These are phyloP conservation scores for Drosophila lini DNA, from an alignment of 1,140 invertebrate genomes.

Conservation along the genomic window DNA sequence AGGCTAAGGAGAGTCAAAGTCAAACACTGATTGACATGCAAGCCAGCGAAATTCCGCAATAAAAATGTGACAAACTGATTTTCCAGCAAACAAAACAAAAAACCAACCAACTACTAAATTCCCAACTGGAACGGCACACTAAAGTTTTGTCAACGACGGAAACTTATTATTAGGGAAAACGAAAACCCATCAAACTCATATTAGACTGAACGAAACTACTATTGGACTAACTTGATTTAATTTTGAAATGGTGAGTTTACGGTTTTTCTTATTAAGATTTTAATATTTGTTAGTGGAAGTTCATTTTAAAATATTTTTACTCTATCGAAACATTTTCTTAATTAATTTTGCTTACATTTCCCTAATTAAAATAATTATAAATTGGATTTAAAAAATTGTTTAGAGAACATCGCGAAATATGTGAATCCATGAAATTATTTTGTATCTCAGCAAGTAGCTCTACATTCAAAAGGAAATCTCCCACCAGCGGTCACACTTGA, in stretches of 20 bases:
- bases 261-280: not conserved
- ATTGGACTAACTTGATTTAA: constrained; percentile 57
- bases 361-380: no score
- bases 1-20: constrained; percentile 19
- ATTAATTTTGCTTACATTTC: no score
- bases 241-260: constrained; percentile 62
- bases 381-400: not conserved
- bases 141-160: constrained; percentile 28
- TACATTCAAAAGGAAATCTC: not conserved
- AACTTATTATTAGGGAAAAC: constrained; percentile 12
- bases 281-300: no score
- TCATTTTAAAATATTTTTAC: no score
- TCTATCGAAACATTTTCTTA: no score
- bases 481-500: not conserved
- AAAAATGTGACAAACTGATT: constrained; percentile 28
- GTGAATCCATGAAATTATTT: not conserved
- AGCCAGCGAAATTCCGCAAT: not conserved
- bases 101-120: constrained; percentile 3
- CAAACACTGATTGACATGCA: not conserved
- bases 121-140: constrained; percentile 23
- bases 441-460: not conserved
- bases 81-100: not conserved
- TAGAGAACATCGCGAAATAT: not conserved
- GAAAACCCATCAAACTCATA: constrained; percentile 16
- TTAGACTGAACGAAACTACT: constrained; percentile 66